Base-by-base conservation (phyloP, 2,113 vertebrate species). In the Coptodon bakossiorum region DNA sequence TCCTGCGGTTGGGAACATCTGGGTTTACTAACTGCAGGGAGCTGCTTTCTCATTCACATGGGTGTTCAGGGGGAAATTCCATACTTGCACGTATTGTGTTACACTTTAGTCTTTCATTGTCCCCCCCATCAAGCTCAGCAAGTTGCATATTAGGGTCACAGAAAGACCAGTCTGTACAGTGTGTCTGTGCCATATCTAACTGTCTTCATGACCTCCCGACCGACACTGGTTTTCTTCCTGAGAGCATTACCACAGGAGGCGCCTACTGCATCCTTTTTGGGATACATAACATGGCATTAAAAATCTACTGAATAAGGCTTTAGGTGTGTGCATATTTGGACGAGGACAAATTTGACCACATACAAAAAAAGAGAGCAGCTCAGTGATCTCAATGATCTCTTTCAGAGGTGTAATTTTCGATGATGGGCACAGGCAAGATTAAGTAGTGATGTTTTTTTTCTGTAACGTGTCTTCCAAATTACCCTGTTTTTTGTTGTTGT, bases 1-100 rank as follows among this genome's bases (percentile, higher is more conserved):
- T 89, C 71, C 68, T 94, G 94, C 89, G 92, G 94, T 93, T 83
- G 50, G 79, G 86, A 90, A 92, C 94, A 95, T 95, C 94, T 94
- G 94, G 91, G 87, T 93, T 90, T 5, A 84, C 45, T 94, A 91
- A 94, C 91, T 91, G 82, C 71, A 86, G 81, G 81, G 86, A 90
- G 68, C 56, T 88, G 88, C 84, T 84, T 91, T 81, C 87, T 80
- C 63, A 34, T 89, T 91, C 86, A 90, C 92, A 85, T 90, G 93
- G 82, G 83, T 85, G 86, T 93, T 85, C 48, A 63, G 40, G 27
- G 92, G 95, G 92, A 93, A 95, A 92, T 94, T 94, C 94, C 95
- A 91, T 87, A 85, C 85, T 83, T 61, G 80, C 56, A 34, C 40
- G 13, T 90, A 86, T 87, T 86, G 78, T 91, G 78, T 82, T 88